A percentile compares a stretch with the other conserved stretches of the same genome.
Conservation (phyloP, 2,888 invertebrate genomes). For the Parnassius mnemosyne region DNA sequence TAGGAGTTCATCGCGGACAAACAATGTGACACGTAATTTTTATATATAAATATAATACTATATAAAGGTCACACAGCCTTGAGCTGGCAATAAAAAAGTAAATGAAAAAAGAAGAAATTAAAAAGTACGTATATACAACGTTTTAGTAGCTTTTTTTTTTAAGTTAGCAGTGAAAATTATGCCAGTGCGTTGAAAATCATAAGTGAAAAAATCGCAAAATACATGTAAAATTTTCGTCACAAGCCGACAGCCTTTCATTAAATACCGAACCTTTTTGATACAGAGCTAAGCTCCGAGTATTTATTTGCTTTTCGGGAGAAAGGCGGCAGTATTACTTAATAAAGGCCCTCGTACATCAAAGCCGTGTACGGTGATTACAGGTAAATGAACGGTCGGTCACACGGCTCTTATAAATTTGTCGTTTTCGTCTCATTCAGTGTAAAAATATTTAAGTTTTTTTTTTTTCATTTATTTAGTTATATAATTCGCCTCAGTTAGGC, state of each 20-base stretch:
- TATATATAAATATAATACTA: no score
- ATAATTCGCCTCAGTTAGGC: no score
- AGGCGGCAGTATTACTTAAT: conserved; percentile 46
- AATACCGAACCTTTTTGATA: conserved; percentile 26
- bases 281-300: conserved; percentile 22
- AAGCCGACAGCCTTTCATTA: conserved; percentile 26
- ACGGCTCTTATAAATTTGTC: conserved; percentile 36
- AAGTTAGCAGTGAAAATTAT: no score
- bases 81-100: no score
- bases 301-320: conserved; percentile 35
- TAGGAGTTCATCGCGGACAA: no score
- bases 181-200: background rate
- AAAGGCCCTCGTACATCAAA: conserved; percentile 46
- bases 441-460: background rate
- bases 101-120: no score
- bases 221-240: conserved; percentile 16
- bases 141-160: no score
- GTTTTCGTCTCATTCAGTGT: conserved; percentile 33
- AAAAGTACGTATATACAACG: no score
- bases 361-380: conserved; percentile 44
- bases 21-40: no score
- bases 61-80: no score
- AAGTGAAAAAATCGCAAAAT: conserved; percentile 13
- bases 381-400: conserved; percentile 41
- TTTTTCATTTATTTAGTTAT: no score